A percentile compares a stretch with the other conserved stretches of the same genome.
These are phyloP conservation scores for Todiramphus chloris DNA, from an alignment of 2,113 vertebrate genomes.

Conservation along the genomic window DNA sequence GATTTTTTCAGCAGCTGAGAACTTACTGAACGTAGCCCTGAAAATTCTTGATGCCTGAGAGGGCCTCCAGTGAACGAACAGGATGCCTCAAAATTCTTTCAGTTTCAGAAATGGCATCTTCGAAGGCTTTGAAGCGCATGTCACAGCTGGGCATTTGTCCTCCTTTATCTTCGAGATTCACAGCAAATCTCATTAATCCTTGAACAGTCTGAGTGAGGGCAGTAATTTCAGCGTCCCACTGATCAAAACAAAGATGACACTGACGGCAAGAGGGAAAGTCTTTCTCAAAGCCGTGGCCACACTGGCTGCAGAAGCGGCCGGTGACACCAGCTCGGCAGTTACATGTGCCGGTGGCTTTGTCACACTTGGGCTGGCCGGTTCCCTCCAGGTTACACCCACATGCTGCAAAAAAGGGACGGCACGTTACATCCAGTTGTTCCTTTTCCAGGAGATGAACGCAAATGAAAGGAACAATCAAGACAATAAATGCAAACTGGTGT, in stretches of 20 bases:
- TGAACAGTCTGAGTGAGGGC: slow-evolving; percentile 67
- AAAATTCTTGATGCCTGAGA: slow-evolving; percentile 73
- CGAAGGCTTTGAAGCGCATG: slow-evolving; percentile 57
- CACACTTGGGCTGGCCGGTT: slow-evolving; percentile 75
- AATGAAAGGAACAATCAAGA: not conserved
- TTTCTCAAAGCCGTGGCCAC: slow-evolving; percentile 63
- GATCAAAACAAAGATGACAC: slow-evolving; percentile 82
- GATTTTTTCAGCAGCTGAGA: not conserved
- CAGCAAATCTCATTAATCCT: slow-evolving; percentile 72
- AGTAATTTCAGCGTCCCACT: slow-evolving; percentile 73
- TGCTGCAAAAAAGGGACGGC: slow-evolving; percentile 63
- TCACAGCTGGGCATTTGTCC: slow-evolving; percentile 42
- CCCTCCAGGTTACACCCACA: slow-evolving; percentile 84
- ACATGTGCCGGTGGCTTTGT: slow-evolving; percentile 79
- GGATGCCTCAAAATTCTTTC: slow-evolving; percentile 67
- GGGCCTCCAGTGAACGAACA: slow-evolving; percentile 44
- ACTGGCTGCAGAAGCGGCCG: slow-evolving; percentile 79
- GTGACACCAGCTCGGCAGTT: slow-evolving; percentile 74
- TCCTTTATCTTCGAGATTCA: slow-evolving; percentile 56
- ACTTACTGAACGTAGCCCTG: slow-evolving; percentile 70
- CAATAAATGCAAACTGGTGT: not conserved
- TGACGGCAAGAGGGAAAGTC: slow-evolving; percentile 79
- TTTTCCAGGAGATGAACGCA: not conserved
- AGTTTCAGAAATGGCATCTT: slow-evolving; percentile 68
- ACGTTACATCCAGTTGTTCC: not conserved